Base-by-base conservation (phyloP, 1,140 invertebrate species). In the Drosophila sulfurigaster region DNA sequence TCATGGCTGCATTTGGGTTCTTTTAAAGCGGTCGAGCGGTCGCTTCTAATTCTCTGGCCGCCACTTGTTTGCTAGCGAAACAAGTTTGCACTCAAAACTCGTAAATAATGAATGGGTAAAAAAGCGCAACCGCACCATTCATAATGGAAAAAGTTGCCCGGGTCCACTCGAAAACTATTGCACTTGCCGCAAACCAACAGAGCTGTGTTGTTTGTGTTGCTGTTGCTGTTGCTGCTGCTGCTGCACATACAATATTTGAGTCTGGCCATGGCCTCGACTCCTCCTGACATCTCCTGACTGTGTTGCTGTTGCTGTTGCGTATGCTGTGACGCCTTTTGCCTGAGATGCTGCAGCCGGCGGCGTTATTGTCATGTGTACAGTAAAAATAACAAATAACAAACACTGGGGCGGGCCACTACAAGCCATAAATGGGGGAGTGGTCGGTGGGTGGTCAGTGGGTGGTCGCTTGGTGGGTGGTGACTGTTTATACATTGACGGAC, bases 51-150 rank as follows among this genome's bases (percentile, higher is more conserved):
- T 82, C 85, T 81, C 81, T 85, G 85, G 78, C 71, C 71, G 81
- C 71, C 85, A 88, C 85, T 88, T 88, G 86, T 88, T 88, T 88
- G 85, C 83, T 75, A 64, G 81, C 70, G 75, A 81, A 81, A 89
- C 70, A 88, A 88, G 83, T 88, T 88, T 88, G 85, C 85, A 88
- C 85, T 88, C 85, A 78, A 88, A 88, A 88, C 85, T 88, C 85
- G 86, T 88, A 88, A 88, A 88, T 88, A 88, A 88, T 88, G 85
- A 82, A 88, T 87, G 81, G 62, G 62, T 72, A 81, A 88, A 89
- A 89, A 89, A 89, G 86, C 81, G 85, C 86, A 89, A 85, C 86
- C 85, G 86, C 86, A 90, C 86, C 86, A 90, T 89, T 88, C 86
- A 89, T 89, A 89, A 89, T 89, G 85, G 85, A 89, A 89, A 89